Evolutionary conservation across 1,140 invertebrate species (phyloP), one percentile per base, ranked within the genome.

Genomic region (Calosoma granatense): DNA sequence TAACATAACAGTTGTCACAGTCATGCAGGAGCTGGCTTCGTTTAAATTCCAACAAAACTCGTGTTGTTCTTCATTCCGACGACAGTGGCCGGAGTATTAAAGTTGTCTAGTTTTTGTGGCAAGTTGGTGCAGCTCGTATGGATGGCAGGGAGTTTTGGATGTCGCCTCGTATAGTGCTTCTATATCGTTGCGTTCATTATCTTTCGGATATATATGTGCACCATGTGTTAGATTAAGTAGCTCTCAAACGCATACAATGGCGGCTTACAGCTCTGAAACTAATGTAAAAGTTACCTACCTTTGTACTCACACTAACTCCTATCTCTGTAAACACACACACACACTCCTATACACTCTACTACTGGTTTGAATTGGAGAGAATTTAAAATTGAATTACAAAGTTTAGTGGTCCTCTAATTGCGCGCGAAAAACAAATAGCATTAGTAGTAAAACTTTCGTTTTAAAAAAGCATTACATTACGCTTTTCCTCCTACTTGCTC

Each of bases 331-430:
- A n/a, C n/a, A n/a, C n/a, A n/a, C n/a, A n/a, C n/a, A n/a, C n/a
- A n/a, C n/a, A n/a, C n/a, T n/a, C n/a, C n/a, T n/a, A n/a, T n/a
- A n/a, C n/a, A n/a, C n/a, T n/a, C n/a, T n/a, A n/a, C n/a, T n/a
- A n/a, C n/a, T n/a, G n/a, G n/a, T n/a, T n/a, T n/a, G n/a, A 47
- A 47, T 17, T 47, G 17, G 41, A 9, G 17, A 9, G 17, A 47
- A 47, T 47, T 47, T 47, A 12, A 47, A 47, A 47, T 47, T 47
- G 41, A 47, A 47, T 47, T 17, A 47, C 41, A 47, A 47, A 47
- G 9, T 47, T 47, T 47, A 47, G 9, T 17, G 17, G 41, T 47
- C 17, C 17, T 12, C 41, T 47, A 47, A 47, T 47, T 47, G 41
- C 17, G 41, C 41, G 41, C 41, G 17, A 9, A 47, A 9, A 47